Base-by-base conservation (phyloP, 2,797 vertebrate genomes). In the Nasua narica region DNA sequence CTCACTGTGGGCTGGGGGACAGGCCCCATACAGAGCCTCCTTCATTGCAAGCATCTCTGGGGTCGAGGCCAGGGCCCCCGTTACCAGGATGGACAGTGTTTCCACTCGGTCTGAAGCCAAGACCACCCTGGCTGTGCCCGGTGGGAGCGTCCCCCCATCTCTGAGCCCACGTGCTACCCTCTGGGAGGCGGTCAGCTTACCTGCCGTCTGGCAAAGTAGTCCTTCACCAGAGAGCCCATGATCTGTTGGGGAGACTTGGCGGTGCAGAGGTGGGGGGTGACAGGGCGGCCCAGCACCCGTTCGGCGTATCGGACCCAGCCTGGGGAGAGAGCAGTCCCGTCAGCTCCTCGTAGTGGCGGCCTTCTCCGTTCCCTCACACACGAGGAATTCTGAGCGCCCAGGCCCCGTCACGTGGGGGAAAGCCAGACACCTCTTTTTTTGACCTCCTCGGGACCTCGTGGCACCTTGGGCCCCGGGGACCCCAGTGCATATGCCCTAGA, bases 281-380 rank as follows among this genome's bases (percentile, higher is more conserved):
- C 99, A 52, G 99, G 98, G 82, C 99, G 99, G 76, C 99, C 99
- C 89, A 99, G 99, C 10, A 99, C 99, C 21, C 99, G 99, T 97
- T 99, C 99, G 0, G 99, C 99, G 10, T 99, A 99, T 1, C 99
- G 99, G 96, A 99, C 99, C 99, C 99, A 99, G 3, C 99, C 99
- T 99, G 90, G 0, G 93, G 54, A 95, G 46, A 81, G 74, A 78
- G 46, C 3, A 0, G 48, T 18, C 9, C 46, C 12, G 7, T 92
- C 60, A 83, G 77, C 15, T 60, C 12, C 62, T 58, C 40, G 12
- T 5, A 3, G 14, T 54, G 32, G 37, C 29, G 19, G 3, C n/a
- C 40, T 50, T 40, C 60, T 60, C 15, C 69, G 37, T 62, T 72
- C 40, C 11, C 0, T 4, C 11, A n/a, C 0, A 11, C 16, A 10